A percentile compares a stretch with the other conserved stretches of the same genome.
Conservation (phyloP, 2,888 invertebrate genomes). For the Brachypterus glaber region DNA sequence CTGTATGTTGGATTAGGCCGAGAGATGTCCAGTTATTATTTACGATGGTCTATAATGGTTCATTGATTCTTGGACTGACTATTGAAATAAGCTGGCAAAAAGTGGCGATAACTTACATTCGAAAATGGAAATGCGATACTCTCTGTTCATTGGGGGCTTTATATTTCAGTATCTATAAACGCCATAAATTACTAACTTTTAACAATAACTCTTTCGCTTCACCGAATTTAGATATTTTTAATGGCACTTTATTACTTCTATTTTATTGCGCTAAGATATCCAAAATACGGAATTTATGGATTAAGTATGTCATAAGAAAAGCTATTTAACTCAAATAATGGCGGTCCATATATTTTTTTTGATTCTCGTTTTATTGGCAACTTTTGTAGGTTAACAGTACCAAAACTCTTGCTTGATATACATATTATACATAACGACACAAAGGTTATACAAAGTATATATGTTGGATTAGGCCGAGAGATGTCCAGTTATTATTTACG, state of each 20-base stretch:
- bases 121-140: slow-evolving; percentile 28
- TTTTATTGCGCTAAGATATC: slow-evolving; percentile 21
- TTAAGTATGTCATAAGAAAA: background rate
- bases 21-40: slow-evolving; percentile 4
- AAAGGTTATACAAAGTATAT: no score
- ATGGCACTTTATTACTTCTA: slow-evolving; percentile 26
- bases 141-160: slow-evolving; percentile 29
- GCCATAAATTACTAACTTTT: slow-evolving; percentile 32
- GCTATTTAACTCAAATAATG: no score
- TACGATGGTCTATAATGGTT: slow-evolving; percentile 1
- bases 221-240: slow-evolving; percentile 23
- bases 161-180: slow-evolving; percentile 28
- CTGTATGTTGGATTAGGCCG: no score
- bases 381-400: no score
- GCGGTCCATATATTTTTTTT: no score
- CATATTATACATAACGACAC: no score
- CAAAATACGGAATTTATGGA: background rate
- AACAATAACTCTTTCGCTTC: slow-evolving; percentile 30
- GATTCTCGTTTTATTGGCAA: no score
- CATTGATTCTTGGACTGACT: slow-evolving; percentile 32
- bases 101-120: slow-evolving; percentile 30
- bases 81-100: slow-evolving; percentile 36
- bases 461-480: no score
- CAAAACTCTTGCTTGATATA: no score
- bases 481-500: slow-evolving; percentile 4